Conservation (phyloP, 2,797 vertebrate genomes). For the Phoebastria nigripes region DNA sequence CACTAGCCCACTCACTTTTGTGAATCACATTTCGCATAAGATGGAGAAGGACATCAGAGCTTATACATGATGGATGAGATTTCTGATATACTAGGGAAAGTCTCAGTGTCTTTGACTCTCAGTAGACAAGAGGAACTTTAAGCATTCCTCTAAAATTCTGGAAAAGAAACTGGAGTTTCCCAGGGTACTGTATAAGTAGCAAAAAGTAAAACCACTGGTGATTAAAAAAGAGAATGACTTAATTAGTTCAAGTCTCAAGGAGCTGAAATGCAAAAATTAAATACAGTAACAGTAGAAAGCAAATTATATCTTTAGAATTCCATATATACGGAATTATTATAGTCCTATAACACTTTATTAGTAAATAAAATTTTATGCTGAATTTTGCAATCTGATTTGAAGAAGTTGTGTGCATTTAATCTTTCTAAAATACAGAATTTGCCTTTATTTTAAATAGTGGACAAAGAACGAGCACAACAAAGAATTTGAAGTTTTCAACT, state of each 20-base stretch:
- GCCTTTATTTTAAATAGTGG: slow-evolving; percentile 46
- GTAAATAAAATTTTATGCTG: not conserved
- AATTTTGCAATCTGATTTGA: not conserved
- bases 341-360: not conserved
- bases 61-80: not conserved
- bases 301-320: not conserved
- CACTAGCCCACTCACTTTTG: not conserved
- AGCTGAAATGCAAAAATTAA: not conserved
- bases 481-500: slow-evolving; percentile 66
- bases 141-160: not conserved
- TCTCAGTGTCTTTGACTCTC: not conserved
- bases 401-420: not conserved
- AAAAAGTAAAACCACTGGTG: not conserved
- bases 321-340: not conserved
- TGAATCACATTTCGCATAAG: not conserved
- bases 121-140: not conserved
- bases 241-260: not conserved
- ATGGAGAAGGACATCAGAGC: not conserved
- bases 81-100: not conserved
- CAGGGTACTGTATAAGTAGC: not conserved
- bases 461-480: slow-evolving; percentile 30
- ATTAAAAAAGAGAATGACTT: not conserved
- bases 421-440: not conserved
- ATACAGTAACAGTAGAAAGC: not conserved
- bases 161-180: not conserved